A percentile compares a stretch with the other conserved stretches of the same genome.
These are phyloP conservation scores for Sipunculus nudus DNA, from an alignment of 2,888 invertebrate species.

Conservation along the genomic window DNA sequence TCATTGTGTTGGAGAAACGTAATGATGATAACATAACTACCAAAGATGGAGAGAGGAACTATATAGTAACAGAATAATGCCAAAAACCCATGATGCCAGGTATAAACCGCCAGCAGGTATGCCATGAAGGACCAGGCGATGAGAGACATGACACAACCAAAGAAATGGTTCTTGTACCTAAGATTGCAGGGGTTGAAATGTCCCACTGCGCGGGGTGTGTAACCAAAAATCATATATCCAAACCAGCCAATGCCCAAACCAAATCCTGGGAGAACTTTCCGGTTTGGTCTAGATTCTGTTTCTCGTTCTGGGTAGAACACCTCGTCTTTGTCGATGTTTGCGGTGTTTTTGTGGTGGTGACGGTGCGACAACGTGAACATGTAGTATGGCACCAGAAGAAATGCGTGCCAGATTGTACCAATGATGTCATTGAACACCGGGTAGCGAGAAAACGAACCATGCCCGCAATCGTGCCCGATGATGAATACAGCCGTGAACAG, in stretches of 20 bases:
- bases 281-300: conserved; percentile 5
- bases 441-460: conserved; percentile 56
- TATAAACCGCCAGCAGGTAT: background rate
- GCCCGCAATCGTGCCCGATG: conserved; percentile 61
- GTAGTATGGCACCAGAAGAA: conserved; percentile 57
- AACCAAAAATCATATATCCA: conserved; percentile 53
- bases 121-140: no score
- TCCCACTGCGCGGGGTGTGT: conserved; percentile 49
- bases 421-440: conserved; percentile 50
- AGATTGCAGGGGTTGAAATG: conserved; percentile 48
- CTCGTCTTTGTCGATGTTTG: conserved; percentile 62
- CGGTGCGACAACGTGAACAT: conserved; percentile 60
- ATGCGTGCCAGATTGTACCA: conserved; percentile 52
- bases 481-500: conserved; percentile 59
- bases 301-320: conserved; percentile 58
- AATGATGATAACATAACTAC: conserved; percentile 54
- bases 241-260: conserved; percentile 54
- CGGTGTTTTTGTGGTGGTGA: conserved; percentile 59
- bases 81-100: conserved; percentile 46
- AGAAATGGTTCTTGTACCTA: conserved; percentile 41
- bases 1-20: conserved; percentile 64
- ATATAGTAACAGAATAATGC: conserved; percentile 49
- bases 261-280: conserved; percentile 32
- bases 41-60: conserved; percentile 56
- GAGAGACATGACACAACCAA: conserved; percentile 34